These are phyloP conservation scores for Neogobius melanostomus DNA, from an alignment of 2,113 vertebrate species.

Conservation along the genomic window DNA sequence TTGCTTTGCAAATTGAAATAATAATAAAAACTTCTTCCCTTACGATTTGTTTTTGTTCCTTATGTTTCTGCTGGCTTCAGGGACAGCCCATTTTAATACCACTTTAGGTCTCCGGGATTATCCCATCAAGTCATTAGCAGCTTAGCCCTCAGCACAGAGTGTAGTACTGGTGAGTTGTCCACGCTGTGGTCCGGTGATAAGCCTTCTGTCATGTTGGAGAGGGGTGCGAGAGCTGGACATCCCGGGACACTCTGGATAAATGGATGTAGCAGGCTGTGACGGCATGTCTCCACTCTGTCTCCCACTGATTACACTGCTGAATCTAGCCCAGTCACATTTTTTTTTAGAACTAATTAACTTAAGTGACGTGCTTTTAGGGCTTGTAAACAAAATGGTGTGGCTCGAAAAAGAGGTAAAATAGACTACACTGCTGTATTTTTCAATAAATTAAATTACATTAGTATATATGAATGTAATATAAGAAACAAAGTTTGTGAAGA, in stretches of 20 bases:
- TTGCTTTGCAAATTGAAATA: not conserved
- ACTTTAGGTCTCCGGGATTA: constrained; percentile 48
- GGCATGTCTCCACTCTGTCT: constrained; percentile 43
- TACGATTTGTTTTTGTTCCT: not conserved
- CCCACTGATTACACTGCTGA: constrained; percentile 45
- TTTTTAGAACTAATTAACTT: constrained; percentile 9
- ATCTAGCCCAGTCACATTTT: constrained; percentile 38
- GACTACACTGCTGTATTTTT: not conserved
- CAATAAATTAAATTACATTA: not conserved
- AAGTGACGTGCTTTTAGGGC: not conserved
- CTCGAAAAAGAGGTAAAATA: not conserved
- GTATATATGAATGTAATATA: too few species aligned
- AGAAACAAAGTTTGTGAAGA: too few species aligned
- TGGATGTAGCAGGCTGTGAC: constrained; percentile 51
- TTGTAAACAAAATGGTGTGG: not conserved
- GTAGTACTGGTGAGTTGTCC: constrained; percentile 38
- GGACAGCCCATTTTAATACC: constrained; percentile 33
- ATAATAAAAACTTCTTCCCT: not conserved
- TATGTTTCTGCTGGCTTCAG: not conserved
- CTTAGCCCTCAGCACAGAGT: constrained; percentile 30
- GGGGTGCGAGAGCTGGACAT: constrained; percentile 37
- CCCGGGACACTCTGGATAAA: constrained; percentile 3
- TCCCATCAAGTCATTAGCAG: constrained; percentile 55
- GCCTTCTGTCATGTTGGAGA: constrained; percentile 31
- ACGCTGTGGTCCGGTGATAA: constrained; percentile 22